Conservation (phyloP, 1,140 invertebrate species). For the Papilio machaon region DNA sequence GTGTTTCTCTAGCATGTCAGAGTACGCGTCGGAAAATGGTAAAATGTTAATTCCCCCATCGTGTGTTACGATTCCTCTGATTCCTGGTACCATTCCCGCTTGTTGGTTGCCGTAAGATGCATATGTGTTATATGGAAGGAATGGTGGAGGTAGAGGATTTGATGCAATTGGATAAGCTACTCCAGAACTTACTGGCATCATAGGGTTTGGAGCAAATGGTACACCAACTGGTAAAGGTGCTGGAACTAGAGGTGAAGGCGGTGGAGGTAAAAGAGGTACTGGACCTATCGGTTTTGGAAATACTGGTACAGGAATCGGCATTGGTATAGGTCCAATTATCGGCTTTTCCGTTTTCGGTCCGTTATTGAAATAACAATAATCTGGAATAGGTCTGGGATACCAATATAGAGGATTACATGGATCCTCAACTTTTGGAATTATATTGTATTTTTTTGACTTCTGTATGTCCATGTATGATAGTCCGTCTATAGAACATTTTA, state of each 20-base stretch:
- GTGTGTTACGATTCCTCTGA: slow-evolving; percentile 62
- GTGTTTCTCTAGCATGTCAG: slow-evolving; percentile 67
- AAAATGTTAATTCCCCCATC: slow-evolving; percentile 72
- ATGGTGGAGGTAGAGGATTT: slow-evolving; percentile 37
- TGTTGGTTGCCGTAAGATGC: slow-evolving; percentile 31
- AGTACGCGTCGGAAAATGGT: slow-evolving; percentile 70
- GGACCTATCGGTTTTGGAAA: slow-evolving; percentile 12
- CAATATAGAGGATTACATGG: slow-evolving; percentile 69
- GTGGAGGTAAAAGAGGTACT: neutral
- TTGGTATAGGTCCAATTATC: neutral
- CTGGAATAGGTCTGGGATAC: slow-evolving; percentile 66
- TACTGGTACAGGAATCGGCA: slow-evolving; percentile 28
- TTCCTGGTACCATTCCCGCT: slow-evolving; percentile 63
- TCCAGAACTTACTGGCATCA: neutral
- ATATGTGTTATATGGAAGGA: slow-evolving; percentile 23
- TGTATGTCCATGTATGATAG: slow-evolving; percentile 53
- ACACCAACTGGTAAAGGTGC: slow-evolving; percentile 31
- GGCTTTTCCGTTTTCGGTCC: neutral
- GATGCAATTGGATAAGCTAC: slow-evolving; percentile 16
- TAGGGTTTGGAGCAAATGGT: neutral
- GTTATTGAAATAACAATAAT: slow-evolving; percentile 55
- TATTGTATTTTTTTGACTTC: slow-evolving; percentile 35
- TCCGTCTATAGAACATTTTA: slow-evolving; percentile 54
- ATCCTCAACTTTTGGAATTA: slow-evolving; percentile 43
- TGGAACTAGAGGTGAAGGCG: slow-evolving; percentile 13